Percentiles rank a stretch among this genome's conserved stretches.
phyloP scores from a whole-genome alignment of 2,888 invertebrate genomes.

The Xylocampa areola region DNA sequence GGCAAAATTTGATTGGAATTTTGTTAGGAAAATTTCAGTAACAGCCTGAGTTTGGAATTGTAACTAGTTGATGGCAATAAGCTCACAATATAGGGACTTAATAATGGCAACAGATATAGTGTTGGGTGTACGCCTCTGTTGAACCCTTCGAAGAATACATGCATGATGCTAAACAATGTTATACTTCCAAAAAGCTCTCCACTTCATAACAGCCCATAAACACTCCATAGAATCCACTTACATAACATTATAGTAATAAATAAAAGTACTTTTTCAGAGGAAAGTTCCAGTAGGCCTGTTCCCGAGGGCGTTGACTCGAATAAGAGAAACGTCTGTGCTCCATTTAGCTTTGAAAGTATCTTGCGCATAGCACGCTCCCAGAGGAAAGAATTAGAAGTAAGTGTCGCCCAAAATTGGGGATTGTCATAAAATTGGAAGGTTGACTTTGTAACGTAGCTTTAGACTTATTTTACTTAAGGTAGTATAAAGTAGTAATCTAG shows the following conservation, averaged over 20 bases:
- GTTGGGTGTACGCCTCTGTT: no score
- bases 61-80: no score
- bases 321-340: constrained; percentile 50
- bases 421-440: constrained; percentile 38
- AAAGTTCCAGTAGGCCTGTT: constrained; percentile 47
- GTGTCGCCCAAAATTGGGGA: constrained; percentile 41
- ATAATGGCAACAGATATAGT: no score
- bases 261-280: constrained; percentile 49
- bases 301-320: constrained; percentile 50
- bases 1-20: no score
- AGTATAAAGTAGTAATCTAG: no score
- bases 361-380: constrained; percentile 28
- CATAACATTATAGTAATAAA: constrained; percentile 37
- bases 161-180: no score
- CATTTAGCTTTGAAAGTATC: constrained; percentile 45
- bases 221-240: constrained; percentile 40
- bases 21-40: no score
- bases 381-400: constrained; percentile 50
- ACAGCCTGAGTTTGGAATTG: no score
- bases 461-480: no score
- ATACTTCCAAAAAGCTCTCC: constrained; percentile 30
- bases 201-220: constrained; percentile 36
- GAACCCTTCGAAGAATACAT: no score
- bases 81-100: no score
- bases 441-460: constrained; percentile 15